These are phyloP conservation scores for Lottia scabra DNA, from an alignment of 2,888 invertebrate genomes.

Conservation along the genomic window DNA sequence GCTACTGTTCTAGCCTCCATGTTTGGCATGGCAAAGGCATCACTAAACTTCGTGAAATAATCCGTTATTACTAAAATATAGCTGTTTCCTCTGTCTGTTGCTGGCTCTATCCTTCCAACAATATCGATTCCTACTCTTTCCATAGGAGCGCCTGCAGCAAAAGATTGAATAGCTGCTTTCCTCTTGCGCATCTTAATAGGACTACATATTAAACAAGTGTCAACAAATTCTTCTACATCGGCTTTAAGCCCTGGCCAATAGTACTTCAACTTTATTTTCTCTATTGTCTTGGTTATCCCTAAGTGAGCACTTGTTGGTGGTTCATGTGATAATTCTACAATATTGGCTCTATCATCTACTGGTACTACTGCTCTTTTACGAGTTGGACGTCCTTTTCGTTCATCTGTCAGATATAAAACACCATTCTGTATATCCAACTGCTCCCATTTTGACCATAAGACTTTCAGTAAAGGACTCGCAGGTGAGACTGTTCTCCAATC, in stretches of 20 bases:
- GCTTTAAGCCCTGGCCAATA: constrained; percentile 12
- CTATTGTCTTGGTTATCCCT: neutral
- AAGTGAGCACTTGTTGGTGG: neutral
- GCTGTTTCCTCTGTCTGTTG: constrained; percentile 23
- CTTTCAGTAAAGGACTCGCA: neutral
- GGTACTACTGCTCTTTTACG: neutral
- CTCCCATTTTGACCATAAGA: neutral
- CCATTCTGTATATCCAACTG: neutral
- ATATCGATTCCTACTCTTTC: constrained; percentile 29
- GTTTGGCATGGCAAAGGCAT: constrained; percentile 20
- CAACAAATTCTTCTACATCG: constrained; percentile 4
- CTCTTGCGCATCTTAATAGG: neutral
- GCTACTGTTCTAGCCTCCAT: constrained; percentile 30
- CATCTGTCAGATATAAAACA: neutral
- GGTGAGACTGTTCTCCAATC: too few relatives aligned
- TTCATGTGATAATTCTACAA: neutral
- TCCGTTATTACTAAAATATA: constrained; percentile 30
- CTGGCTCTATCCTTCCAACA: constrained; percentile 24
- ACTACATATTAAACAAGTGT: too few relatives aligned
- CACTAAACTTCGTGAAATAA: constrained; percentile 34
- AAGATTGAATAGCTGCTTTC: too few relatives aligned
- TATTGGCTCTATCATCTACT: neutral
- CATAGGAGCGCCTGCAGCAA: constrained; percentile 18
- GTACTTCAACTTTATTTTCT: constrained; percentile 1
- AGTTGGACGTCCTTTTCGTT: neutral